A percentile compares a stretch with the other conserved stretches of the same genome.
phyloP scores from a whole-genome alignment of 2,888 invertebrate species.

The Zygogramma bicolorata region DNA sequence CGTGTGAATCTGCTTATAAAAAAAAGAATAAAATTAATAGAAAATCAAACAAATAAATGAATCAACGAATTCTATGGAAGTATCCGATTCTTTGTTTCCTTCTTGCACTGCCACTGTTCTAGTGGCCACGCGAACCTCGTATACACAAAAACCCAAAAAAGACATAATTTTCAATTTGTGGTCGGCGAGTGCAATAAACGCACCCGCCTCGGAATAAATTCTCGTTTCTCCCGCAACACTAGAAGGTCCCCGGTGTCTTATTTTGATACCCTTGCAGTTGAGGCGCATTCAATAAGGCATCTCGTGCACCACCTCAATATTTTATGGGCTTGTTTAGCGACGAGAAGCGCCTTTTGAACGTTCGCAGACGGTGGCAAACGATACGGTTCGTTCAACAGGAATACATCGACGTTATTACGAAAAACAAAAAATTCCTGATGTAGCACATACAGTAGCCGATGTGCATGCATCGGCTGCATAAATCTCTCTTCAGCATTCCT shows the following conservation, averaged over 20 bases:
- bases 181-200: slow-evolving; percentile 58
- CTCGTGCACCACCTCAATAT: slow-evolving; percentile 1
- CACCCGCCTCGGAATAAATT: slow-evolving; percentile 56
- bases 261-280: slow-evolving; percentile 36
- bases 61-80: too few relatives aligned
- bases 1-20: too few relatives aligned
- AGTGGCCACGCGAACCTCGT: neutral
- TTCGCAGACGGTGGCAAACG: neutral
- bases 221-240: slow-evolving; percentile 49
- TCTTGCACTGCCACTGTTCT: slow-evolving; percentile 20
- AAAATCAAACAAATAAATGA: neutral
- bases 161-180: slow-evolving; percentile 63
- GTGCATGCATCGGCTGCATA: neutral
- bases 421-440: neutral
- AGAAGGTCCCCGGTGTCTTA: slow-evolving; percentile 43
- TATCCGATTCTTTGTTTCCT: too few relatives aligned
- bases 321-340: neutral
- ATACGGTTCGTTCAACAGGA: neutral
- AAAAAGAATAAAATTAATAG: too few relatives aligned
- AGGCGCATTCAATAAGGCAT: slow-evolving; percentile 38
- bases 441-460: neutral
- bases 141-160: slow-evolving; percentile 49
- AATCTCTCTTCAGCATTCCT: neutral
- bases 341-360: neutral
- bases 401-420: neutral